Base-by-base conservation (phyloP, 1,140 invertebrate species). In the Drosophila azteca region DNA sequence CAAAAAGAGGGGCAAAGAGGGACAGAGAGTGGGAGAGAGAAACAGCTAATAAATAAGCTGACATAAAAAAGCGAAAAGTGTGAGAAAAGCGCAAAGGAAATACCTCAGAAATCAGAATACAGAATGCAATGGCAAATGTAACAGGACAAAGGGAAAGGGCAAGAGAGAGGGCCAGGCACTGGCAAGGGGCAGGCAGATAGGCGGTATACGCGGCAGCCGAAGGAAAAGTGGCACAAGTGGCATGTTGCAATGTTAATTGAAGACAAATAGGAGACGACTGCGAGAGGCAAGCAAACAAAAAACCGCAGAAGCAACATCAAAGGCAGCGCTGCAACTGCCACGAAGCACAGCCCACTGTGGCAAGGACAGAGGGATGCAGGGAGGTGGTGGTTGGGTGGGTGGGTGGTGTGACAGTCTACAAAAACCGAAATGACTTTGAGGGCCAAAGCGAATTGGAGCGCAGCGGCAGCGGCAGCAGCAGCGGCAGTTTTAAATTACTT, bases 211-310 rank as follows among this genome's bases (percentile, higher is more conserved):
- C 8, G 17, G 5, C 51, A 11, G 29, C 8, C 5, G 29, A 62
- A 41, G 66, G 44, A 52, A 77, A 77, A 77, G 45, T 77, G 73
- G 58, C 73, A 77, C 73, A 71, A 77, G 75, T 77, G 75, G 65
- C 75, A 77, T 77, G 75, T 77, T 77, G 75, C 75, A 77, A 77
- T 77, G 75, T 77, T 77, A 77, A 77, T 77, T 77, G 75, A 77
- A 77, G 75, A 77, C 75, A 77, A 77, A 77, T 77, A 77, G 64
- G 73, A 77, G 57, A 9, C 41, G 60, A 48, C 26, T n/a, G n/a
- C 17, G 63, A 46, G 48, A 39, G 29, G 55, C 51, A 63, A 45
- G 73, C 74, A 77, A 77, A 77, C 74, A 63, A 77, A 57, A 77
- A 77, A 41, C 73, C 73, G 59, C 74, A 70, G 55, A 50, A 57